These are phyloP conservation scores for Illadopsis cleaveri DNA, from an alignment of 2,113 vertebrate species.

Conservation along the genomic window DNA sequence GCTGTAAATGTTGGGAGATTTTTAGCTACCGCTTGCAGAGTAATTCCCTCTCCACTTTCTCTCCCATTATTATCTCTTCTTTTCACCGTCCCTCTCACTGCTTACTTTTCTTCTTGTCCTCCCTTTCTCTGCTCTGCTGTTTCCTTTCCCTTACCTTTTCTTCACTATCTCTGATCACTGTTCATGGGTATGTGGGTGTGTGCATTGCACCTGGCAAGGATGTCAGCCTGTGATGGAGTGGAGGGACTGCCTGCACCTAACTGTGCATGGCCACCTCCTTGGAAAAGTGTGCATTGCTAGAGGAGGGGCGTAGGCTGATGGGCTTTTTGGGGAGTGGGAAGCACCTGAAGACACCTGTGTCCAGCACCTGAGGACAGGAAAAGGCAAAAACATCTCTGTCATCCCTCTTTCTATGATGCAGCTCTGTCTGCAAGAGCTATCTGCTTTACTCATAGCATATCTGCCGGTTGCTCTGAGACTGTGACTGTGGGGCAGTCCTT, in stretches of 20 bases:
- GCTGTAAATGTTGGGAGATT: slow-evolving; percentile 3
- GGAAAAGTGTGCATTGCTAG: not conserved
- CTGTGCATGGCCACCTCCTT: not conserved
- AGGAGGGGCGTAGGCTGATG: not conserved
- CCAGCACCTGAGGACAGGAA: not conserved
- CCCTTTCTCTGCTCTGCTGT: not conserved
- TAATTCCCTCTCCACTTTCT: not conserved
- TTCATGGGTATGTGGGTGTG: not conserved
- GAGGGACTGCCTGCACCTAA: not conserved
- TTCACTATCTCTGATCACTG: not conserved
- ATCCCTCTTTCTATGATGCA: not conserved
- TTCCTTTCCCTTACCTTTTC: not conserved
- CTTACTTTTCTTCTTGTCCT: not conserved
- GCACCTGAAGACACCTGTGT: not conserved
- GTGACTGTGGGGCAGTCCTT: not conserved
- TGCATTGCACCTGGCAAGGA: not conserved
- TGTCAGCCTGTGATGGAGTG: not conserved
- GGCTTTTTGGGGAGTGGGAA: not conserved
- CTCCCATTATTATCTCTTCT: not conserved
- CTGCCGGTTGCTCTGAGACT: not conserved
- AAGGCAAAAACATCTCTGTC: not conserved
- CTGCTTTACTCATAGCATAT: not conserved
- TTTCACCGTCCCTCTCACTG: not conserved
- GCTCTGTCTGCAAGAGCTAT: not conserved
- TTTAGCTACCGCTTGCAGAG: not conserved